Evolutionary conservation across 2,797 vertebrate species (phyloP).

Genomic region (Poeciliopsis gracilis): DNA sequence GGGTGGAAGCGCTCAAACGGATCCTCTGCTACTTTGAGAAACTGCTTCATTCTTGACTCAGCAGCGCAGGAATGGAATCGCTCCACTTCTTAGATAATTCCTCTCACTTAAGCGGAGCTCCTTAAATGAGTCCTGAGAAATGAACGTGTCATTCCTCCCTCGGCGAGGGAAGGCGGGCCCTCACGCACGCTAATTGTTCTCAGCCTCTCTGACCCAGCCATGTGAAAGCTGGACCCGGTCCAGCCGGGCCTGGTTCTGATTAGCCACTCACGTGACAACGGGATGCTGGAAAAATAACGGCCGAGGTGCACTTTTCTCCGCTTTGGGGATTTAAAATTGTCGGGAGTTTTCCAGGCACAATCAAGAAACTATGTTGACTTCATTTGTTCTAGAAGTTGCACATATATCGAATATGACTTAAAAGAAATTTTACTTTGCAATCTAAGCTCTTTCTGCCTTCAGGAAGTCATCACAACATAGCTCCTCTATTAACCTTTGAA

Average conservation of each 20-base stretch:
- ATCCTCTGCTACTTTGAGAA: constrained; percentile 4
- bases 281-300: constrained; percentile 46
- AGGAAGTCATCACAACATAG: no score
- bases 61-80: constrained; percentile 37
- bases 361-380: no score
- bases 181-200: constrained; percentile 73
- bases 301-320: constrained; percentile 39
- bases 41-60: constrained; percentile 18
- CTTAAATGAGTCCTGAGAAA: constrained; percentile 74
- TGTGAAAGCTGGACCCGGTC: constrained; percentile 62
- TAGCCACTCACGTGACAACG: constrained; percentile 54
- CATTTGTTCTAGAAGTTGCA: no score
- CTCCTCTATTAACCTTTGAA: no score
- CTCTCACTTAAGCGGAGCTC: constrained; percentile 50
- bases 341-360: no score
- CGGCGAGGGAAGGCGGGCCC: constrained; percentile 52
- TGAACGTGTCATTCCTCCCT: constrained; percentile 65
- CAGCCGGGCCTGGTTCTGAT: constrained; percentile 73
- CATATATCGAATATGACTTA: no score
- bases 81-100: constrained; percentile 44
- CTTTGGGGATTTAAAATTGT: constrained; percentile 32
- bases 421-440: no score
- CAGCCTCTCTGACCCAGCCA: constrained; percentile 73
- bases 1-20: constrained; percentile 1
- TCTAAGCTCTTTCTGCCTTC: no score